Evolutionary conservation across 2,113 vertebrate genomes (phyloP).

Genomic region (Carassius auratus): DNA sequence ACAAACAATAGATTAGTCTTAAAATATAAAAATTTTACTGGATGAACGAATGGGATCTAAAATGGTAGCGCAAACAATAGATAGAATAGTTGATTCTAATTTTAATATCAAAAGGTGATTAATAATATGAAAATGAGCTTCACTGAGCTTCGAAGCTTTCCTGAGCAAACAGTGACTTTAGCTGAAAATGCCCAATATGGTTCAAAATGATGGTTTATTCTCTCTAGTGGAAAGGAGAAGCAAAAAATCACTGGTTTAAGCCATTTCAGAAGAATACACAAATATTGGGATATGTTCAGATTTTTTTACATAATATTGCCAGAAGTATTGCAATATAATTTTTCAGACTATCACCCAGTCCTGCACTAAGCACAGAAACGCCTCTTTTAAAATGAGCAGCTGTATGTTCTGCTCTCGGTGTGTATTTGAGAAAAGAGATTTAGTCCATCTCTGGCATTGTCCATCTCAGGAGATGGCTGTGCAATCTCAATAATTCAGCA

Average conservation of each 20-base stretch:
- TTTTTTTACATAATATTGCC: background rate
- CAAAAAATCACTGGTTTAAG: background rate
- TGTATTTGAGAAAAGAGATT: conserved; percentile 40
- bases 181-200: background rate
- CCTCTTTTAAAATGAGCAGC: conserved; percentile 10
- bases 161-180: background rate
- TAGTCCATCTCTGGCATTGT: conserved; percentile 36
- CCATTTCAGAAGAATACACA: background rate
- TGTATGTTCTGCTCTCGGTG: conserved; percentile 13
- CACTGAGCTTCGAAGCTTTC: background rate
- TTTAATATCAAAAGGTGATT: background rate
- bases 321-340: background rate
- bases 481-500: conserved; percentile 59
- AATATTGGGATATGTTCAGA: background rate
- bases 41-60: background rate
- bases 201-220: background rate
- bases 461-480: conserved; percentile 34
- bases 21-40: background rate
- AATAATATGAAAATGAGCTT: background rate
- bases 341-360: background rate
- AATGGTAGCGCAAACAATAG: too few relatives aligned
- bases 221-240: background rate
- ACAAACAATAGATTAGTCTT: background rate
- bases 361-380: background rate
- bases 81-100: background rate